Base-by-base conservation (phyloP, 2,797 vertebrate species). In the Lepidocolaptes lacrymiger region DNA sequence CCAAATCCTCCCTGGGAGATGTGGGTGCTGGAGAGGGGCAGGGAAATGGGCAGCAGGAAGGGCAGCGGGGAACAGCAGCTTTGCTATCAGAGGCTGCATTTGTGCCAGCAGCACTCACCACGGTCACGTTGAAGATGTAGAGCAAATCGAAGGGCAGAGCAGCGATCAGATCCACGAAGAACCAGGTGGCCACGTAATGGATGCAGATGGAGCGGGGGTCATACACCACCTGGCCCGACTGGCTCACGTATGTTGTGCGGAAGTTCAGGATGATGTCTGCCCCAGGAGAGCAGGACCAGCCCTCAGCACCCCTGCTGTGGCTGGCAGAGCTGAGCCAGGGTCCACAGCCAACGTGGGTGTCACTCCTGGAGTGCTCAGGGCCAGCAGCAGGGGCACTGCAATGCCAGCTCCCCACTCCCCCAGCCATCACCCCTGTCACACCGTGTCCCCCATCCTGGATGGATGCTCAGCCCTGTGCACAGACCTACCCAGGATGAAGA, bases 251-350 rank as follows among this genome's bases (percentile, higher is more conserved):
- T 4, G 99, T 99, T 56, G 99, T 99, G 8, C 99, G 98, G 95
- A 99, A 99, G 97, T 99, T 99, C 95, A 99, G 97, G 94, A 99
- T 97, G 64, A 99, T 99, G 86, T 99, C 99, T 99, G 97, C n/a
- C n/a, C 78, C 72, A 4, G 75, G 75, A 95, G 37, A 92, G 73
- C 58, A 52, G 51, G 8, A 48, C 5, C 73, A 26, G 30, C 67
- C 77, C 73, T 95, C 48, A 91, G 32, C 7, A 6, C 14, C 58
- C 44, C 48, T 3, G 3, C 71, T 3, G 1, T 1, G 3, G 28
- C 48, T 3, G 0, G 26, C 18, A 48, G 22, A 76, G 44, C 52
- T 8, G 23, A 61, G 39, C 36, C 2, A 2, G 54, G 26, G 2
- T 26, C 82, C 7, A 10, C 10, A 1, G 13, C 11, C 30, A 36